Conservation (phyloP, 1,140 invertebrate genomes). For the Drosophila nigromelanica region DNA sequence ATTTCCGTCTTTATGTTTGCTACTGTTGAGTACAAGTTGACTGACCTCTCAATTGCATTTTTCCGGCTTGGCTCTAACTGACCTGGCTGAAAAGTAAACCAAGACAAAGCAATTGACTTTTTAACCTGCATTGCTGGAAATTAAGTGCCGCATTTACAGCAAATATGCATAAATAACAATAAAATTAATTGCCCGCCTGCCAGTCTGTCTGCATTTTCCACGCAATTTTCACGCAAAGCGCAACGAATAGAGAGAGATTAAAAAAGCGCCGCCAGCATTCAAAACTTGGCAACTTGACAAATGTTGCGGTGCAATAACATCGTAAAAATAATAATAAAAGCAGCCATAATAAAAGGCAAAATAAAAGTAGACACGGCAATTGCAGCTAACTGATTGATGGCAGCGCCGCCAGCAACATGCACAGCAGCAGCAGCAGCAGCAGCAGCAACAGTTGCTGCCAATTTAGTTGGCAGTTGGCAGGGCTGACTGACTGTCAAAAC, state of each 20-base stretch:
- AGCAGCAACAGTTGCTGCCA: conserved; percentile 34
- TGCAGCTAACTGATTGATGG: conserved; percentile 63
- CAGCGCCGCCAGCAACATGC: conserved; percentile 31
- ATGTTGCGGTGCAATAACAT: conserved; percentile 38
- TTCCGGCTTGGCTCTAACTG: conserved; percentile 22
- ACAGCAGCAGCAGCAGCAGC: neutral
- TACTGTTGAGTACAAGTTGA: neutral
- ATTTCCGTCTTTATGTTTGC: conserved; percentile 22
- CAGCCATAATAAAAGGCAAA: conserved; percentile 60
- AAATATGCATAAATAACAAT: conserved; percentile 67
- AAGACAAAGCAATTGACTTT: conserved; percentile 73
- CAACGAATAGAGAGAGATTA: conserved; percentile 9
- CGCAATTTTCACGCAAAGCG: conserved; percentile 53
- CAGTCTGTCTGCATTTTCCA: conserved; percentile 54
- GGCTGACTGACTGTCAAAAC: conserved; percentile 29
- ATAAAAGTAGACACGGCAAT: conserved; percentile 46
- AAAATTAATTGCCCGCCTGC: conserved; percentile 68
- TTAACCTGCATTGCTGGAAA: conserved; percentile 68
- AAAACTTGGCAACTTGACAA: conserved; percentile 54
- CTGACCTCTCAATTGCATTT: conserved; percentile 9
- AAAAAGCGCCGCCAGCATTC: conserved; percentile 29
- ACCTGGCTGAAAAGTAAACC: conserved; percentile 61
- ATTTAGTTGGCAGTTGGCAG: conserved; percentile 25
- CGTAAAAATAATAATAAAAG: conserved; percentile 26
- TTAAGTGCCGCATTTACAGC: conserved; percentile 43